Percentiles rank a stretch among this genome's conserved stretches.
Evolutionary conservation across 2,113 vertebrate genomes (phyloP).

Genomic region (Nothoprocta pentlandii): DNA sequence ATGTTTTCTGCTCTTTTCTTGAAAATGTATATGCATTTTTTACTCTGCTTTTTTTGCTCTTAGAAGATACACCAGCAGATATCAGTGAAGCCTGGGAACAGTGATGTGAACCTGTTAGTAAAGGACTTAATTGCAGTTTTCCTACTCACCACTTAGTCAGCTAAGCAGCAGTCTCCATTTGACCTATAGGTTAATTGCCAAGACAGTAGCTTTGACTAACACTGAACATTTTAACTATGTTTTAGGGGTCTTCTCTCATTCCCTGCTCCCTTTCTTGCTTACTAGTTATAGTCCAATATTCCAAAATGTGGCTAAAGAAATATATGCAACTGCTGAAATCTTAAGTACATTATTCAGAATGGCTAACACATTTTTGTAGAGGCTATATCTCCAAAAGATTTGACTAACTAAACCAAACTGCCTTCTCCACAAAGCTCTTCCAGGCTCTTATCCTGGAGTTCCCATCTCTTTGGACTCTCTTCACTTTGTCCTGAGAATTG

Average conservation of each 20-base stretch:
- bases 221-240: not conserved
- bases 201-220: not conserved
- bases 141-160: not conserved
- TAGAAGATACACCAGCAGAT: not conserved
- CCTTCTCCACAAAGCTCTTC: not conserved
- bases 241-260: not conserved
- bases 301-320: not conserved
- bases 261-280: not conserved
- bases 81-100: not conserved
- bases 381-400: not conserved
- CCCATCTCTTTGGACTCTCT: not conserved
- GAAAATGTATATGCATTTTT: not conserved
- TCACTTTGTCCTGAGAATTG: accelerated
- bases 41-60: not conserved
- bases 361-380: not conserved
- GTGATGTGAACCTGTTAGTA: not conserved
- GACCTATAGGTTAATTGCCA: not conserved
- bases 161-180: not conserved
- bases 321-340: not conserved
- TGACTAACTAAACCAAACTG: not conserved
- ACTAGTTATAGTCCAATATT: not conserved
- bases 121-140: not conserved
- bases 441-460: not conserved
- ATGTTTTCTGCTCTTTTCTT: not conserved
- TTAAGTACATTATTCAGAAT: not conserved